Evolutionary conservation across 2,888 invertebrate species (phyloP).

Genomic region (Lumbricus terrestris): DNA sequence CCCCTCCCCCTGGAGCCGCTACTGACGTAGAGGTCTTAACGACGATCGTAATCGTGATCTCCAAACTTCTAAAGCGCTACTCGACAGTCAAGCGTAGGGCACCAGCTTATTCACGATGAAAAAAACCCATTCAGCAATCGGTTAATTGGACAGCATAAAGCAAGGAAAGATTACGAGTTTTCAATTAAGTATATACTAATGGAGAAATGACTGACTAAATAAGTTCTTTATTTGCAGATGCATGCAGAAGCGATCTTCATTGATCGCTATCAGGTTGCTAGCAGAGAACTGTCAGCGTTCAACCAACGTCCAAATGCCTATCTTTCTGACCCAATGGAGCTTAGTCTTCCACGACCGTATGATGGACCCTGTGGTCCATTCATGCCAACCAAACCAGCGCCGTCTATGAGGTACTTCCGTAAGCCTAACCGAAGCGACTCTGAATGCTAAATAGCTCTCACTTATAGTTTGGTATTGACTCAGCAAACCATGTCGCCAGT

Average conservation of each 20-base stretch:
- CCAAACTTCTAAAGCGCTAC: too few species aligned
- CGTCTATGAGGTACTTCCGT: background rate
- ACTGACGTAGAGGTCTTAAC: too few species aligned
- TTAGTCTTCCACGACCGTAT: background rate
- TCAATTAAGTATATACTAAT: too few species aligned
- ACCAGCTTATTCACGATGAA: too few species aligned
- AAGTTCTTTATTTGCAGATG: background rate
- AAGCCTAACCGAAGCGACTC: background rate
- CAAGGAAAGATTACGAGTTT: too few species aligned
- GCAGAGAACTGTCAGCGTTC: background rate
- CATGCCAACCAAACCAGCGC: background rate
- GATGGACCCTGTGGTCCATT: background rate
- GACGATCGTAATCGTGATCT: too few species aligned
- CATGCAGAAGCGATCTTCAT: background rate
- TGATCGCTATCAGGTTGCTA: background rate
- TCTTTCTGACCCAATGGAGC: background rate
- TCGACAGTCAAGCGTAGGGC: too few species aligned
- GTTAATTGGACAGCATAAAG: too few species aligned
- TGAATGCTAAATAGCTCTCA: background rate
- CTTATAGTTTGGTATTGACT: background rate
- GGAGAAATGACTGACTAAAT: too few species aligned
- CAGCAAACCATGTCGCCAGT: background rate
- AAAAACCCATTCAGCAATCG: too few species aligned
- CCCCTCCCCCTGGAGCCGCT: too few species aligned
- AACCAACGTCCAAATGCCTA: background rate